Conservation (phyloP, 2,888 invertebrate species). For the Galerucella pusilla region DNA sequence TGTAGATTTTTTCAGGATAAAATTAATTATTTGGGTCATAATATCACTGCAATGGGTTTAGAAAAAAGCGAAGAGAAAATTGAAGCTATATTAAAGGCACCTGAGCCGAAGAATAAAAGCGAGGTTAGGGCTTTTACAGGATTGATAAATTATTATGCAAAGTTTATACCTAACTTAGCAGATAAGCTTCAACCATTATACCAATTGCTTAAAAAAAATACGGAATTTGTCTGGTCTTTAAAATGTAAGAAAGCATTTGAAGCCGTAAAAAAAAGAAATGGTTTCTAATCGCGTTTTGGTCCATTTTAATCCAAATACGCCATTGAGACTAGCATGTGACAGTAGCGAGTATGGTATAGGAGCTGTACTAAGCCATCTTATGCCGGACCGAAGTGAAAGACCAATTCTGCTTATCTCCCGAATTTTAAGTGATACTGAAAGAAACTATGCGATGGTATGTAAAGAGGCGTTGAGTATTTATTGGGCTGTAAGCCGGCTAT, state of each 20-base stretch:
- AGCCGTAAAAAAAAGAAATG: conserved; percentile 17
- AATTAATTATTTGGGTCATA: conserved; percentile 46
- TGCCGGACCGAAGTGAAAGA: conserved; percentile 21
- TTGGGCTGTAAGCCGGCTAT: too few relatives aligned
- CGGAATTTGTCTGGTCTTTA: too few relatives aligned
- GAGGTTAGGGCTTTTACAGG: conserved; percentile 46
- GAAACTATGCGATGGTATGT: conserved; percentile 36
- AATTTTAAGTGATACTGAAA: conserved; percentile 27
- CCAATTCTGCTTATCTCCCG: conserved; percentile 43
- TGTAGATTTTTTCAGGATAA: conserved; percentile 49
- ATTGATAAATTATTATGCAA: conserved; percentile 59
- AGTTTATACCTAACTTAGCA: conserved; percentile 55
- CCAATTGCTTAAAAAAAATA: conserved; percentile 13
- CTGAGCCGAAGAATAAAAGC: too few relatives aligned
- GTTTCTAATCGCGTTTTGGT: conserved; percentile 38
- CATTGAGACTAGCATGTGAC: conserved; percentile 31
- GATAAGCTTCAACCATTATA: conserved; percentile 54
- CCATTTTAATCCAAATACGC: conserved; percentile 27
- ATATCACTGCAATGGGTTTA: conserved; percentile 14
- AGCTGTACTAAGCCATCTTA: conserved; percentile 16
- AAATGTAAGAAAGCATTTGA: too few relatives aligned
- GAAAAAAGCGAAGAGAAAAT: conserved; percentile 36
- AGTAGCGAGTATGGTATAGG: conserved; percentile 25
- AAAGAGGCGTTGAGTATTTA: conserved; percentile 25
- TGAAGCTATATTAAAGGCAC: too few relatives aligned